Conservation (phyloP, 2,888 invertebrate species). For the Neoitamus cyanurus region DNA sequence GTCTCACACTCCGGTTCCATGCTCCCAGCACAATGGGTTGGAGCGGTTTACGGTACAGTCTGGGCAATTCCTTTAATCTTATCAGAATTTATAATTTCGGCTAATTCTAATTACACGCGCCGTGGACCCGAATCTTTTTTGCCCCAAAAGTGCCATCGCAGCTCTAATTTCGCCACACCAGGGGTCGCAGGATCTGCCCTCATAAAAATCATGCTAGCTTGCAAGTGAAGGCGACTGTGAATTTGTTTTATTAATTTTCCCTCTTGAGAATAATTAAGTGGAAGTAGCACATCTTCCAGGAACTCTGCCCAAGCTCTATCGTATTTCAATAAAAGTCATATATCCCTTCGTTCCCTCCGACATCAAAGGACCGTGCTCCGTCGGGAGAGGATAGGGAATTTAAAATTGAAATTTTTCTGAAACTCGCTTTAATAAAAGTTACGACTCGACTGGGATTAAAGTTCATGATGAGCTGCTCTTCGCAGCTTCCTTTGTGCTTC, state of each 20-base stretch:
- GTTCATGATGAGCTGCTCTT: not conserved
- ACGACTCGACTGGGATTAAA: not conserved
- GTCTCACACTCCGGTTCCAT: not conserved
- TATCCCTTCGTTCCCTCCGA: not conserved
- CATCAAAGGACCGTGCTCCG: not conserved
- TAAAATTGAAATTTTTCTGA: not conserved
- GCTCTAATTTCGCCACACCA: not conserved
- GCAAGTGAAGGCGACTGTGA: not conserved
- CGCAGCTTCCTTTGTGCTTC: not conserved
- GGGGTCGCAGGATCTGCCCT: not conserved
- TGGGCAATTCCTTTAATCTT: not conserved
- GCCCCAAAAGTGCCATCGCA: not conserved
- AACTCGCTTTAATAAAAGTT: not conserved
- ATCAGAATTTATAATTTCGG: not conserved
- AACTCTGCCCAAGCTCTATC: not conserved
- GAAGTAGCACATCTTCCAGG: not conserved
- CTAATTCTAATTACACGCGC: constrained; percentile 1
- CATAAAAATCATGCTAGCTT: not conserved
- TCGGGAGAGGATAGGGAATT: not conserved
- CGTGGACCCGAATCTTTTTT: not conserved
- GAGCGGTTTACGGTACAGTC: not conserved
- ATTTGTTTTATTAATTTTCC: not conserved
- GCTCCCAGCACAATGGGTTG: not conserved
- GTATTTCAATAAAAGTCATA: not conserved
- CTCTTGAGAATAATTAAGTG: not conserved